Evolutionary conservation across 2,888 invertebrate genomes (phyloP).

Genomic region (Phalera bucephala): DNA sequence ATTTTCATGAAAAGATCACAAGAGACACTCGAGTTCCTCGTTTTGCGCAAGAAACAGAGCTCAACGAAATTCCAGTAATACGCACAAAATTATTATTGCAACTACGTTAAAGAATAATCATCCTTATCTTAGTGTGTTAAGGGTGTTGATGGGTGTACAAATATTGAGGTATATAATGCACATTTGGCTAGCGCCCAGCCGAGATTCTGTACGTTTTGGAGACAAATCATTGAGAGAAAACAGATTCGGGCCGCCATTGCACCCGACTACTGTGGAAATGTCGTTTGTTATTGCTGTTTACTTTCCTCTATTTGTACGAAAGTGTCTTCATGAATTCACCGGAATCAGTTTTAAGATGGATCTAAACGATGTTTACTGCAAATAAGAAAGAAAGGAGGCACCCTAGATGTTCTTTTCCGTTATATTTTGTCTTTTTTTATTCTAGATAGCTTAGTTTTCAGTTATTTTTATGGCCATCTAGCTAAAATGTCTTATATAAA

Average conservation of each 20-base stretch:
- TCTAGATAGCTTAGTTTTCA: no score
- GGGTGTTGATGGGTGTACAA: constrained; percentile 10
- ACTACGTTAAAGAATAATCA: constrained; percentile 16
- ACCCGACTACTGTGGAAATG: constrained; percentile 51
- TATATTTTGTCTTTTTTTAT: no score
- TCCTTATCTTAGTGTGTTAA: constrained; percentile 31
- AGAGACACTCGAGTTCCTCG: constrained; percentile 55
- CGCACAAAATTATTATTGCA: constrained; percentile 40
- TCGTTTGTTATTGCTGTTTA: constrained; percentile 63
- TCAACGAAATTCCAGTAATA: constrained; percentile 65
- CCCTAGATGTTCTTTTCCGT: no score
- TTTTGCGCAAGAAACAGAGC: constrained; percentile 53
- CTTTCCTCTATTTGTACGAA: constrained; percentile 36
- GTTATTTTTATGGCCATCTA: no score
- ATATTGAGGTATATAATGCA: constrained; percentile 51
- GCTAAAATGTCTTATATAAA: no score
- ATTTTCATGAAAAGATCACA: constrained; percentile 71
- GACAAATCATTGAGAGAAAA: constrained; percentile 81
- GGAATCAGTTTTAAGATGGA: constrained; percentile 34
- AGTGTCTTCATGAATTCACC: constrained; percentile 33
- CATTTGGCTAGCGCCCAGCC: constrained; percentile 76
- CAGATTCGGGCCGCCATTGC: constrained; percentile 75
- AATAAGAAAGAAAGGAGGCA: constrained; percentile 1
- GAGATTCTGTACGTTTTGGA: constrained; percentile 72
- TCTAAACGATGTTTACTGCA: constrained; percentile 14